Percentiles rank a stretch among this genome's conserved stretches.
Evolutionary conservation across 2,888 invertebrate genomes (phyloP).

Genomic region (Darwinula stevensoni): DNA sequence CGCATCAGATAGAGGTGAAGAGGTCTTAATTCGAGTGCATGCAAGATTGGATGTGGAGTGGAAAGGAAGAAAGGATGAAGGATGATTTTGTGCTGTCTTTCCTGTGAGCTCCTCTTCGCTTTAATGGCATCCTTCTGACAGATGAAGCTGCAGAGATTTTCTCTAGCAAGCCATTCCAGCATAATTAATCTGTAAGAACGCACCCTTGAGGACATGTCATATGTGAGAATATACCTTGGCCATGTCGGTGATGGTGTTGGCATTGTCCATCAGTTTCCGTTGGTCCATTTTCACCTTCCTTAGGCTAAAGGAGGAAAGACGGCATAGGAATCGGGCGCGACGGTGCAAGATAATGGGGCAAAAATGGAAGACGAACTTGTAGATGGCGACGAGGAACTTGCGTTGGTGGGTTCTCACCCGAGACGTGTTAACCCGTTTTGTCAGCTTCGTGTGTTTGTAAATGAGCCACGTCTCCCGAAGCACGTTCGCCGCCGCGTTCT

Average conservation of each 20-base stretch:
- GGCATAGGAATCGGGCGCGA: background rate
- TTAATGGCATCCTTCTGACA: too few relatives aligned
- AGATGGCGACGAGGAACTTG: conserved; percentile 96
- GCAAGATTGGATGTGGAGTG: too few relatives aligned
- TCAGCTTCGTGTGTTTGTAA: conserved; percentile 95
- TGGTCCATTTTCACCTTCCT: conserved; percentile 99
- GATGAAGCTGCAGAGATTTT: too few relatives aligned
- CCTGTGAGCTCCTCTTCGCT: too few relatives aligned
- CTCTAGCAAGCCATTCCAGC: too few relatives aligned
- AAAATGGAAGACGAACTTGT: conserved; percentile 37
- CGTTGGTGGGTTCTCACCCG: conserved; percentile 92
- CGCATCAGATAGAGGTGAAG: too few relatives aligned
- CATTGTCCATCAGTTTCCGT: conserved; percentile 94
- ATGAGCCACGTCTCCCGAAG: conserved; percentile 98
- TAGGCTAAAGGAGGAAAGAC: conserved; percentile 28
- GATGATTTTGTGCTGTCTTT: too few relatives aligned
- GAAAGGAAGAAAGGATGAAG: too few relatives aligned
- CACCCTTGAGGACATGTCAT: too few relatives aligned
- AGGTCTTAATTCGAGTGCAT: too few relatives aligned
- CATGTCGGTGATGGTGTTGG: conserved; percentile 96
- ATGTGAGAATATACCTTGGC: conserved; percentile 79
- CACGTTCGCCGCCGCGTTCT: conserved; percentile 98
- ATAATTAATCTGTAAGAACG: too few relatives aligned
- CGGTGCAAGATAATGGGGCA: background rate
- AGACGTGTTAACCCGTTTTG: conserved; percentile 82